phyloP scores from a whole-genome alignment of 2,113 vertebrate species.

The Neotoma lepida region DNA sequence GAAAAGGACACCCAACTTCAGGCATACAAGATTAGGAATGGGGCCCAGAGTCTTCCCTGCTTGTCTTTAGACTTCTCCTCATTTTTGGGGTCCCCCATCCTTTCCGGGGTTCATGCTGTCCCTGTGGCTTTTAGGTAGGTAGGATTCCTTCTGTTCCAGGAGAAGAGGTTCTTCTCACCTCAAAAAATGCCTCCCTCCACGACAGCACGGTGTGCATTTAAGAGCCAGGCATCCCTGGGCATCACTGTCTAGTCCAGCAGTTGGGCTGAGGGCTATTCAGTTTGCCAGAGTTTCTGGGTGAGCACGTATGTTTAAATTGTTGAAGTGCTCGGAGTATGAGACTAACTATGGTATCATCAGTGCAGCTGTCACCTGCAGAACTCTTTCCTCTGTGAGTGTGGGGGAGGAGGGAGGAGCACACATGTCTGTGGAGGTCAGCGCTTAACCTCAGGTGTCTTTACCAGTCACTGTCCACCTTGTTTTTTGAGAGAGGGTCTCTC shows the following conservation, averaged over 20 bases:
- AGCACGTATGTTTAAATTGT: neutral
- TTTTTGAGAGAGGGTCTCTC: neutral
- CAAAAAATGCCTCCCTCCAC: too few species aligned
- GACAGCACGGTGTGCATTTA: too few species aligned
- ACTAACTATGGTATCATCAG: rapidly evolving
- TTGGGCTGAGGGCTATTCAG: rapidly evolving
- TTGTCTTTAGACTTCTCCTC: slow-evolving; percentile 56
- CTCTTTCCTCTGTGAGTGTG: neutral
- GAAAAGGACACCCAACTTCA: neutral
- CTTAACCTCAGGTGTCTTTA: neutral
- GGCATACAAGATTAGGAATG: neutral
- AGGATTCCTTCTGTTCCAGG: neutral
- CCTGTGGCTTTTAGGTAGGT: neutral
- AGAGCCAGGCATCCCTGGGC: neutral
- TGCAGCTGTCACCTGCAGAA: rapidly evolving
- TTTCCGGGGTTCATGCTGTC: neutral
- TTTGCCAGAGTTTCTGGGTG: neutral
- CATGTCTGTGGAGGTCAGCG: neutral
- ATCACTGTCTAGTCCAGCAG: rapidly evolving
- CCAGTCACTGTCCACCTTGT: neutral
- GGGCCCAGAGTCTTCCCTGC: slow-evolving; percentile 3
- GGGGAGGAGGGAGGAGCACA: neutral
- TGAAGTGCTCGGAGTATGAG: rapidly evolving
- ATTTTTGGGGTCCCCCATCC: slow-evolving; percentile 33
- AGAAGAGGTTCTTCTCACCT: neutral